phyloP scores from a whole-genome alignment of 2,888 invertebrate genomes.

The Drosophila cracens region DNA sequence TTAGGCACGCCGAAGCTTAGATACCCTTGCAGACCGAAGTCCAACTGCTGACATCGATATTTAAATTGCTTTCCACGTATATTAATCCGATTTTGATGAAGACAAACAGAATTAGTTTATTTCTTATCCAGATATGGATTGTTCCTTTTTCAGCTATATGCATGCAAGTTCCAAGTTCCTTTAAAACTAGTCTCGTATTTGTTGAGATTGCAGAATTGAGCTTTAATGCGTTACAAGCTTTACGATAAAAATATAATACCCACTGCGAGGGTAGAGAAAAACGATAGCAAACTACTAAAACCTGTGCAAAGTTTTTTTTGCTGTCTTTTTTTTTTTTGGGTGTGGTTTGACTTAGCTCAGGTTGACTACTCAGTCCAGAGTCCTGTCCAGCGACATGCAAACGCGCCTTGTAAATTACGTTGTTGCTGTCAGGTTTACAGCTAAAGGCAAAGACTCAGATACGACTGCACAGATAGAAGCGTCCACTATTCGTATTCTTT shows the following conservation, averaged over 20 bases:
- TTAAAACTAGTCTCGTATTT: background rate
- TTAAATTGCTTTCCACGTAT: background rate
- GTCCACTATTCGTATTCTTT: slow-evolving; percentile 44
- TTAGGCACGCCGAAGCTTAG: background rate
- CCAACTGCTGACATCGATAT: background rate
- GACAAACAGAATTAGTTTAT: background rate
- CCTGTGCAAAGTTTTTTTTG: slow-evolving; percentile 14
- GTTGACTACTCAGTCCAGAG: slow-evolving; percentile 51
- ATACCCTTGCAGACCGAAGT: background rate
- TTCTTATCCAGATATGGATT: background rate
- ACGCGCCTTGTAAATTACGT: slow-evolving; percentile 73
- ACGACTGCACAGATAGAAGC: slow-evolving; percentile 49
- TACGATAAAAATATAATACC: background rate
- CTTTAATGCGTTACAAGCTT: background rate
- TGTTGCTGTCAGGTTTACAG: slow-evolving; percentile 56
- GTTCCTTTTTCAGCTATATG: background rate
- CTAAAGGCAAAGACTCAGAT: slow-evolving; percentile 48
- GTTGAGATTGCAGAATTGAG: background rate
- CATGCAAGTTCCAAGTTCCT: background rate
- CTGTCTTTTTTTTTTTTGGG: slow-evolving; percentile 16
- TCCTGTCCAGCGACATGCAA: slow-evolving; percentile 74
- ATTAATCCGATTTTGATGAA: background rate
- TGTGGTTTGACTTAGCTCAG: slow-evolving; percentile 33
- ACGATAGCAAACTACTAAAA: slow-evolving; percentile 29
- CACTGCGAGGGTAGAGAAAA: background rate